Evolutionary conservation across 2,888 invertebrate genomes (phyloP), one percentile per base, ranked within the genome.

Genomic region (Perizoma flavofasciatum): DNA sequence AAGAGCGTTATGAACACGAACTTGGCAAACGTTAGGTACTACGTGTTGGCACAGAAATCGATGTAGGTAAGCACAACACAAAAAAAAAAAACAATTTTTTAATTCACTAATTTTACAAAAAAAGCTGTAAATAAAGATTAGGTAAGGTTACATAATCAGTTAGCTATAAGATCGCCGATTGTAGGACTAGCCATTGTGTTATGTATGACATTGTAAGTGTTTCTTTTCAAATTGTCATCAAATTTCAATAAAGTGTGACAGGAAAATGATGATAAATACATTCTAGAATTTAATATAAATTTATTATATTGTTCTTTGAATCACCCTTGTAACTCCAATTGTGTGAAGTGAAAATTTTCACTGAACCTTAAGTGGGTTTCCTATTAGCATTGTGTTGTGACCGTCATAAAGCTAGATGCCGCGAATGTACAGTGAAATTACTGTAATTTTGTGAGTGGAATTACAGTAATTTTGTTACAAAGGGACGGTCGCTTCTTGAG

Each of bases 401-500:
- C 59, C 55, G 58, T 61, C 61, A 54, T 57, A 61, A 61, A 62
- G 55, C 56, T 56, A 46, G 46, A 61, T 35, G 50, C 46, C 49
- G 44, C 35, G 51, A 56, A 61, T 56, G 53, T 60, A 55, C 48
- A 46, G 39, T 60, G 63, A 53, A 61, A 68, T 66, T 63, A 60
- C 61, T 57, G 61, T 63, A 61, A 66, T 65, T 65, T 63, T 64
- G 61, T 61, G 44, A 51, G 43, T 59, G 64, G 49, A 58, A 67
- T 67, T 63, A 61, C 63, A 55, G 65, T 66, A 65, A 68, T 66
- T 68, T 58, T 63, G 59, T 68, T 45, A 67, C 62, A 64, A 66
- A 61, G 59, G 61, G 63, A 55, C 59, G 61, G 52, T 56, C 59
- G 65, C 58, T 68, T 51, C 76, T 76, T 75, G 72, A 76, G 74